These are phyloP conservation scores for Sinocyclocheilus rhinocerous DNA, from an alignment of 2,113 vertebrate genomes.

Conservation along the genomic window DNA sequence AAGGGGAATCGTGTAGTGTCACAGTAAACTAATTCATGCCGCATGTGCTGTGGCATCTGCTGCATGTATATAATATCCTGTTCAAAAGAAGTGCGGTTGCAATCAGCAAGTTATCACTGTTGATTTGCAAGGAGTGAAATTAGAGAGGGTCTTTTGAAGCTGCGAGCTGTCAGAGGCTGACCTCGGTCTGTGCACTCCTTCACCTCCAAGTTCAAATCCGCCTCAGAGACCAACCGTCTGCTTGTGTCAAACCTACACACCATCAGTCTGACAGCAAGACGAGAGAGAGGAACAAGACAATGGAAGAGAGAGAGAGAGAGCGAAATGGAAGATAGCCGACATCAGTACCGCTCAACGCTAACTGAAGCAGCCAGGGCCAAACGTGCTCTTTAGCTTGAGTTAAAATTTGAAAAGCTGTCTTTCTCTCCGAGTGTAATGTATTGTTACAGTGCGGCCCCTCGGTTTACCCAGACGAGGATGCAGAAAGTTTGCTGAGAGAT, in stretches of 20 bases:
- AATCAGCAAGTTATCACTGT: slow-evolving; percentile 43
- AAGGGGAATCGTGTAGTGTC: background rate
- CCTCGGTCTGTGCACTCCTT: slow-evolving; percentile 48
- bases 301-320: slow-evolving; percentile 6
- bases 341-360: slow-evolving; percentile 24
- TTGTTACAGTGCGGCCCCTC: slow-evolving; percentile 56
- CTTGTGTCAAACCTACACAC: slow-evolving; percentile 35
- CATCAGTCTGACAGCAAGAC: slow-evolving; percentile 26
- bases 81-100: slow-evolving; percentile 23
- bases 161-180: slow-evolving; percentile 53
- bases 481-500: slow-evolving; percentile 45
- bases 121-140: slow-evolving; percentile 54
- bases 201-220: slow-evolving; percentile 52
- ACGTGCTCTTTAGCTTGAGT: slow-evolving; percentile 68
- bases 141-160: slow-evolving; percentile 44
- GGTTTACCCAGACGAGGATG: slow-evolving; percentile 63
- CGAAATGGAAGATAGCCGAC: background rate
- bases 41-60: background rate
- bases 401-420: slow-evolving; percentile 71
- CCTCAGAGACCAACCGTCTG: slow-evolving; percentile 39
- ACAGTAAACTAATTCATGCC: background rate
- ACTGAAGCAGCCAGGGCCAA: slow-evolving; percentile 49
- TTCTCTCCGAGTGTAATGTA: slow-evolving; percentile 67
- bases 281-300: background rate
- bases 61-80: background rate